Evolutionary conservation across 2,888 invertebrate species (phyloP).

Genomic region (Agrochola circellaris): DNA sequence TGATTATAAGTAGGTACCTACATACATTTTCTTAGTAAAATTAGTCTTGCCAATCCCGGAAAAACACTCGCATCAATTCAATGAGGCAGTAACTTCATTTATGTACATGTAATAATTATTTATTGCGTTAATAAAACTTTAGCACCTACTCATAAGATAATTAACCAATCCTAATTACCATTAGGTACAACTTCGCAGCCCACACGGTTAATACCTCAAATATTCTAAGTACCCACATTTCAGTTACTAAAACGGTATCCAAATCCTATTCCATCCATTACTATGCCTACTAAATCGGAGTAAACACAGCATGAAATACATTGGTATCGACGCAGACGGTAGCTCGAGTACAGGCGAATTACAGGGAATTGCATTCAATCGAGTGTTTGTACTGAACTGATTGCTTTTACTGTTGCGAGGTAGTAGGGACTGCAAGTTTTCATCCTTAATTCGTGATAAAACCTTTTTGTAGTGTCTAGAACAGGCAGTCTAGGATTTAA

Average conservation of each 20-base stretch:
- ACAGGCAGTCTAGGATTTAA: neutral
- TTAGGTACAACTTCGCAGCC: neutral
- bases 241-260: conserved; percentile 19
- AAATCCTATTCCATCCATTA: conserved; percentile 30
- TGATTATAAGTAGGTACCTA: neutral
- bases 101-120: neutral
- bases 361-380: conserved; percentile 66
- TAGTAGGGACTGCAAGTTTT: neutral
- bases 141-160: neutral
- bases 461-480: conserved; percentile 6
- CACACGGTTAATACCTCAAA: neutral
- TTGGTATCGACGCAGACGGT: conserved; percentile 57
- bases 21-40: neutral
- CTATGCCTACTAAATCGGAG: conserved; percentile 32
- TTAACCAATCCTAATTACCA: neutral
- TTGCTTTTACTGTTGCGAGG: conserved; percentile 59
- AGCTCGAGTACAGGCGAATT: conserved; percentile 56
- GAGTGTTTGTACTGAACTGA: conserved; percentile 56
- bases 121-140: neutral
- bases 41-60: neutral
- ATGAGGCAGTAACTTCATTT: neutral
- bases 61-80: neutral
- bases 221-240: conserved; percentile 12
- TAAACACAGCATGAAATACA: conserved; percentile 59
- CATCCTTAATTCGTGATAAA: neutral